Conservation (phyloP, 2,797 vertebrate genomes). For the Pelobates cultripes region DNA sequence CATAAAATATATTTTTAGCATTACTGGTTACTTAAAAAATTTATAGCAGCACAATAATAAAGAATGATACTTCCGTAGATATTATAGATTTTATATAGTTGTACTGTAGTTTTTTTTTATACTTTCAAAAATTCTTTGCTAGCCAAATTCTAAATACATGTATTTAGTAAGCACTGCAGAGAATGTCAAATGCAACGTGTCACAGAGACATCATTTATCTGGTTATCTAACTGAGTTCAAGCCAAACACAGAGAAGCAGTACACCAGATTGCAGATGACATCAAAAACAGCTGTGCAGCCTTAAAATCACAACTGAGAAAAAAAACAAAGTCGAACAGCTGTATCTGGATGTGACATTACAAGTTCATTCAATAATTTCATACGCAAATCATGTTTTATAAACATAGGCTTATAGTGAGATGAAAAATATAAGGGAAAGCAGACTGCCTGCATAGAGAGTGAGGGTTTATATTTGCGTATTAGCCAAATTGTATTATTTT, state of each 20-base stretch:
- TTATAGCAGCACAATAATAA: constrained; percentile 16
- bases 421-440: constrained; percentile 42
- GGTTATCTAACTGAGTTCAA: constrained; percentile 37
- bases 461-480: constrained; percentile 25
- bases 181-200: constrained; percentile 41
- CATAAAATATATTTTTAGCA: too few species aligned
- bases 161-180: constrained; percentile 14
- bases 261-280: constrained; percentile 42
- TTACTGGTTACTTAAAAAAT: neutral
- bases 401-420: constrained; percentile 49
- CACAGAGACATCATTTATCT: constrained; percentile 47
- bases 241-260: constrained; percentile 34
- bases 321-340: constrained; percentile 51
- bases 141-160: constrained; percentile 8
- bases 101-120: too few species aligned
- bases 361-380: constrained; percentile 53
- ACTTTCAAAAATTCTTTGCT: neutral
- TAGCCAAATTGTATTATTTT: constrained; percentile 5
- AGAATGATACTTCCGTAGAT: constrained; percentile 6
- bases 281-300: constrained; percentile 50
- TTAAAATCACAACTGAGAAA: constrained; percentile 37
- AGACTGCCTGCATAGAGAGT: constrained; percentile 12
- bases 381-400: constrained; percentile 47
- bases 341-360: constrained; percentile 50
- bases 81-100: neutral